phyloP scores from a whole-genome alignment of 2,113 vertebrate genomes.

The Clupea harengus region DNA sequence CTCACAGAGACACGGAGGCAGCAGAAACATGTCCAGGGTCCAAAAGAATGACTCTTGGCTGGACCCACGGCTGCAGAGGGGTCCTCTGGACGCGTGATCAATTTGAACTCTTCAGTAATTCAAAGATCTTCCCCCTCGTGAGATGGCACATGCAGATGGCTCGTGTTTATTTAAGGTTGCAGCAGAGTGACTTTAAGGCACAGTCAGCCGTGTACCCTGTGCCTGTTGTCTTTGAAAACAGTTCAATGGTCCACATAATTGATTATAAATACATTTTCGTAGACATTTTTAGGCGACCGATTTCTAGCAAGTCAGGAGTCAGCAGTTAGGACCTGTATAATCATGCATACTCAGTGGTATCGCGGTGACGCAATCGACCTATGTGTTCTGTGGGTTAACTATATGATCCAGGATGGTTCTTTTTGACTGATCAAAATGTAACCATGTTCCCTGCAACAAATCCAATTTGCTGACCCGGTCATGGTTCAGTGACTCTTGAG shows the following conservation, averaged over 20 bases:
- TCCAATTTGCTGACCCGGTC: slow-evolving; percentile 22
- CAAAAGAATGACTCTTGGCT: neutral
- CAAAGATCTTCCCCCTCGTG: neutral
- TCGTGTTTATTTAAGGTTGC: neutral
- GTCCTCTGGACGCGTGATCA: neutral
- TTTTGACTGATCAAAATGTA: slow-evolving; percentile 18
- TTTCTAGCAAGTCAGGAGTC: too few relatives aligned
- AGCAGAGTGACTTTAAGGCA: neutral
- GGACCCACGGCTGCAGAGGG: neutral
- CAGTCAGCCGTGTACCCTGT: neutral
- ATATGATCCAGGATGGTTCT: neutral
- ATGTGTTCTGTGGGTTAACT: neutral
- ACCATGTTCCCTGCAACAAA: slow-evolving; percentile 20
- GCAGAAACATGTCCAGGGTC: neutral
- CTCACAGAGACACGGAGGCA: neutral
- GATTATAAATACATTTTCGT: too few relatives aligned
- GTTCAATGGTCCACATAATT: neutral
- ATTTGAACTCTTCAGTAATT: neutral
- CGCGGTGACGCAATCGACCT: neutral
- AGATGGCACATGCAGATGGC: neutral
- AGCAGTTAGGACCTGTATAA: neutral
- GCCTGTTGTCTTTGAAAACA: neutral
- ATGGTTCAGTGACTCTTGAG: slow-evolving; percentile 7
- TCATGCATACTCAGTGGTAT: neutral
- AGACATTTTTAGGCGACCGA: neutral